A percentile compares a stretch with the other conserved stretches of the same genome.
Evolutionary conservation across 2,797 vertebrate species (phyloP).

Genomic region (Nannoperca australis): DNA sequence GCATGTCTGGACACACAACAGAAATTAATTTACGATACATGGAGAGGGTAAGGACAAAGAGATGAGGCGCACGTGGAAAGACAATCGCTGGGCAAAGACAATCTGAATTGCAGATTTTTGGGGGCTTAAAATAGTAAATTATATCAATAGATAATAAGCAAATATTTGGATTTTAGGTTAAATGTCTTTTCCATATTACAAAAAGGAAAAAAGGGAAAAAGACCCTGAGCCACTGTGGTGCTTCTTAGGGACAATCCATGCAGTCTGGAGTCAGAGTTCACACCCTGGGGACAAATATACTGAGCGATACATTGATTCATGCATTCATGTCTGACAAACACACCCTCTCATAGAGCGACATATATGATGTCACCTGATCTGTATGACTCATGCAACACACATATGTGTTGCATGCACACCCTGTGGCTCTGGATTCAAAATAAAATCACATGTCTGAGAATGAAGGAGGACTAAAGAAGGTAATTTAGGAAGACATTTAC

Average conservation of each 20-base stretch:
- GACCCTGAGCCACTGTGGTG: background rate
- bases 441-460: slow-evolving; percentile 26
- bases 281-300: slow-evolving; percentile 23
- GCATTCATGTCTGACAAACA: slow-evolving; percentile 35
- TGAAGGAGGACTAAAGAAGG: slow-evolving; percentile 18
- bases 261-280: slow-evolving; percentile 49
- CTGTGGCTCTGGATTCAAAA: background rate
- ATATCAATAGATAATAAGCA: background rate
- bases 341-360: slow-evolving; percentile 13
- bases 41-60: background rate
- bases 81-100: background rate
- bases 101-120: background rate
- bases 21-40: background rate
- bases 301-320: slow-evolving; percentile 31
- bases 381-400: slow-evolving; percentile 59
- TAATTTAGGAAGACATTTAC: slow-evolving; percentile 10
- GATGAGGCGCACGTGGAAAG: background rate
- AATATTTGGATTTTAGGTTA: background rate
- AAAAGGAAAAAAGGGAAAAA: background rate
- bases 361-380: slow-evolving; percentile 61
- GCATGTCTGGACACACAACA: slow-evolving; percentile 35
- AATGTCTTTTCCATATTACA: background rate
- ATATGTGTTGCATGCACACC: background rate
- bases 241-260: slow-evolving; percentile 1
- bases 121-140: background rate